These are phyloP conservation scores for Ricordea florida DNA, from an alignment of 92 coral and sea anemone genomes.

Conservation along the genomic window DNA sequence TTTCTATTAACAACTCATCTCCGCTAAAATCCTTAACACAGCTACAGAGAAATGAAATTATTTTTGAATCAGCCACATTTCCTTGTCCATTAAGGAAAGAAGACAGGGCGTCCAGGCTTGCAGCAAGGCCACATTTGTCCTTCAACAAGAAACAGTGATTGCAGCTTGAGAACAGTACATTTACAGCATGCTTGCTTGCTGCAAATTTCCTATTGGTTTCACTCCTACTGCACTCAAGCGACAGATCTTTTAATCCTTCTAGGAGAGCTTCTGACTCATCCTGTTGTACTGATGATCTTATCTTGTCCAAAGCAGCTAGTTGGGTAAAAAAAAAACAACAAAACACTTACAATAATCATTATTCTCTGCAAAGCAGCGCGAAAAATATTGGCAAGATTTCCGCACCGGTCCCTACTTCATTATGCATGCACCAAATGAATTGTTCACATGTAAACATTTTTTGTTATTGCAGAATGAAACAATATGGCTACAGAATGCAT, in stretches of 20 bases:
- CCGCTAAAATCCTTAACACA: slow-evolving; percentile 61
- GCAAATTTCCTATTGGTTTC: slow-evolving; percentile 81
- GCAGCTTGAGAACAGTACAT: slow-evolving; percentile 52
- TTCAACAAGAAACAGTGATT: slow-evolving; percentile 29
- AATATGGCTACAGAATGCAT: too few species aligned
- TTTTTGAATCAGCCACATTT: slow-evolving; percentile 46
- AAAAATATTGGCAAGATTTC: too few species aligned
- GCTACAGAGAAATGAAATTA: slow-evolving; percentile 52
- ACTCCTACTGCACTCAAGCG: slow-evolving; percentile 53
- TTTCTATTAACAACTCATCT: slow-evolving; percentile 20
- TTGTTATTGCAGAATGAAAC: too few species aligned
- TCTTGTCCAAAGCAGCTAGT: slow-evolving; percentile 66
- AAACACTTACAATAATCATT: too few species aligned
- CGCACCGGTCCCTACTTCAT: too few species aligned
- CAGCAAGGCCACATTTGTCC: slow-evolving; percentile 26
- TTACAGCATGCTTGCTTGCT: slow-evolving; percentile 68
- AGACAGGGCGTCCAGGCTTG: slow-evolving; percentile 66
- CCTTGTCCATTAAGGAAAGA: slow-evolving; percentile 72
- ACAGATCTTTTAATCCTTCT: slow-evolving; percentile 42
- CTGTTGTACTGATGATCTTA: slow-evolving; percentile 39
- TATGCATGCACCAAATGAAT: too few species aligned
- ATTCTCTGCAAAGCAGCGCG: neutral
- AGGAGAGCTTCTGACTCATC: slow-evolving; percentile 22
- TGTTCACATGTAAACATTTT: too few species aligned
- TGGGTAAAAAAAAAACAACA: neutral